Percentiles rank a stretch among this genome's conserved stretches.
These are phyloP conservation scores for Mormyrops boulengeri DNA, from an alignment of 2,797 vertebrate genomes.

Conservation along the genomic window DNA sequence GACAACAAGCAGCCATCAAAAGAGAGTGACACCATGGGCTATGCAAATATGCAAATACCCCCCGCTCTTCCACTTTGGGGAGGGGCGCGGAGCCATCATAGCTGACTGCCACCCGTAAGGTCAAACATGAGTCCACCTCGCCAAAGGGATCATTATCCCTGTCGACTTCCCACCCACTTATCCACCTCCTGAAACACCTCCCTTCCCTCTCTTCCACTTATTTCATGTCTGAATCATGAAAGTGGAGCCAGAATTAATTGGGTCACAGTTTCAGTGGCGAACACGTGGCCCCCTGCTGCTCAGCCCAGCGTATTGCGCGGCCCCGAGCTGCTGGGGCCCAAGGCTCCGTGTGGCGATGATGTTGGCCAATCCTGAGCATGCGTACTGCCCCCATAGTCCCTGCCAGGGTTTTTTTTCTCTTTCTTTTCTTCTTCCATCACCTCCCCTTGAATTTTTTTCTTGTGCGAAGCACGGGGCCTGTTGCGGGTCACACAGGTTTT, in stretches of 20 bases:
- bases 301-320: not conserved
- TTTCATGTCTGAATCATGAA: slow-evolving; percentile 53
- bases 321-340: not conserved
- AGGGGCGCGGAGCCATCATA: slow-evolving; percentile 42
- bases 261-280: not conserved
- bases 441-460: not conserved
- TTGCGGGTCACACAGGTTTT: not conserved
- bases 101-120: slow-evolving; percentile 46
- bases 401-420: not conserved
- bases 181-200: not conserved
- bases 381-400: not conserved
- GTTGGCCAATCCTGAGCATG: not conserved
- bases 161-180: not conserved
- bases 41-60: slow-evolving; percentile 24
- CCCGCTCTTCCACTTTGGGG: slow-evolving; percentile 36
- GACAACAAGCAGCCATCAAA: slow-evolving; percentile 60
- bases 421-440: not conserved
- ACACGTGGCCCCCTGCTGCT: not conserved
- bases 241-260: slow-evolving; percentile 36
- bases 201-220: slow-evolving; percentile 31
- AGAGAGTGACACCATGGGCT: slow-evolving; percentile 46
- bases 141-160: slow-evolving; percentile 2
- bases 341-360: not conserved
- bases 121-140: slow-evolving; percentile 44
- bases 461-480: not conserved